A percentile compares a stretch with the other conserved stretches of the same genome.
Conservation (phyloP, 2,888 invertebrate species). For the Anticlea derivata region DNA sequence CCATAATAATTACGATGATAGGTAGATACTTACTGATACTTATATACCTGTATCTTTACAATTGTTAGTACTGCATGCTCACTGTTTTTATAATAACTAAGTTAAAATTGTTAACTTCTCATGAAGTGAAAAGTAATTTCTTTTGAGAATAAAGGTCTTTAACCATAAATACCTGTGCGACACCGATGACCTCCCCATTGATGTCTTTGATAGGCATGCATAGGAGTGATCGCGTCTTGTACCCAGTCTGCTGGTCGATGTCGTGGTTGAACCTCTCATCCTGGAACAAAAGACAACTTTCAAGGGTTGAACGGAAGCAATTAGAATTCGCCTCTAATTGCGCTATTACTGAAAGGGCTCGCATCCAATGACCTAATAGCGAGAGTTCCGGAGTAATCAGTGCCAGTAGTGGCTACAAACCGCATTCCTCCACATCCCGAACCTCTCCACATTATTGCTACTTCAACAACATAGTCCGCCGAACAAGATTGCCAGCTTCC, state of each 20-base stretch:
- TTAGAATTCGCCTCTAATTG: constrained; percentile 35
- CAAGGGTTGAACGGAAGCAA: not conserved
- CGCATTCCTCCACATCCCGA: constrained; percentile 35
- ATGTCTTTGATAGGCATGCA: constrained; percentile 98
- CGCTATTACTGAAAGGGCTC: constrained; percentile 36
- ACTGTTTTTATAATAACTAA: too few relatives aligned
- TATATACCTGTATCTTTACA: too few relatives aligned
- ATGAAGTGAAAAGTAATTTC: too few relatives aligned
- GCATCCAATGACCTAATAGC: constrained; percentile 44
- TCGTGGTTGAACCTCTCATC: constrained; percentile 94
- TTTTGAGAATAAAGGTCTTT: too few relatives aligned
- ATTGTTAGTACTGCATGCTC: too few relatives aligned
- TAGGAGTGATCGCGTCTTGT: constrained; percentile 94
- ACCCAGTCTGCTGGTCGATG: constrained; percentile 96
- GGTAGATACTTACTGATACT: too few relatives aligned
- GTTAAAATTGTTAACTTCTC: too few relatives aligned
- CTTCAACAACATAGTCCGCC: constrained; percentile 34
- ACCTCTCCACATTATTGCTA: constrained; percentile 32
- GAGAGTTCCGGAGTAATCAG: constrained; percentile 55
- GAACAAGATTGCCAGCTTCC: constrained; percentile 10
- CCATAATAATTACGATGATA: too few relatives aligned
- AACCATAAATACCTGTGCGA: constrained; percentile 97
- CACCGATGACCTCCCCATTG: constrained; percentile 97
- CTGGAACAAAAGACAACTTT: constrained; percentile 53
- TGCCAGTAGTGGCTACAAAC: constrained; percentile 54